Base-by-base conservation (phyloP, 2,113 vertebrate genomes). In the Ptyas mucosa region DNA sequence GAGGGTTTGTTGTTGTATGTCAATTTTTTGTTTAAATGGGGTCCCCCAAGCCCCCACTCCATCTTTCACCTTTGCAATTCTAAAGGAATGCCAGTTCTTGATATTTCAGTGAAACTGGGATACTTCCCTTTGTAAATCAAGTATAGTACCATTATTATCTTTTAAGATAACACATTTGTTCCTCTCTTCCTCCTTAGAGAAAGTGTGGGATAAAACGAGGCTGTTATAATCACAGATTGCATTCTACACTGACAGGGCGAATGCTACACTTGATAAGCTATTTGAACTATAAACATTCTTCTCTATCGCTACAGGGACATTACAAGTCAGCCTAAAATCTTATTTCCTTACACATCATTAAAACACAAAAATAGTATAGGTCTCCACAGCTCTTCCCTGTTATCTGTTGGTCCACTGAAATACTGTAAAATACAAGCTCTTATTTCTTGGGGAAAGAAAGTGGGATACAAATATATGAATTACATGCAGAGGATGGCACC, bases 351-450 rank as follows among this genome's bases (percentile, higher is more conserved):
- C 61, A 39, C 93, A 92, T 95, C 55, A 49, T 61, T 88, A 91
- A 81, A 53, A 46, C 21, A 87, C 55, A 52, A 46, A 61, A 49
- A 51, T 86, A 46, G 43, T 14, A 10, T 0, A 34, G 69, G 0
- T 26, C 23, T 97, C 89, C 92, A 90, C 85, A 85, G 88, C 85
- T 43, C 14, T 57, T 58, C 89, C 87, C 89, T 87, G 91, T 96
- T 95, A 93, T 85, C 91, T 90, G 89, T 94, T 93, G 95, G 93
- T 89, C 0, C 0, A 90, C 88, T 91, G 91, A 89, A 93, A 93
- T 94, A 93, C 55, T 94, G 11, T 43, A 61, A 91, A 49, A 89
- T 89, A 86, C 58, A 87, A 95, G 90, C 90, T 95, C 95, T 93
- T 94, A 93, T 94, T 95, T 92, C 43, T 91, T 61, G n/a, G 46